phyloP scores from a whole-genome alignment of 2,888 invertebrate species.

The Flexamia atlantica region DNA sequence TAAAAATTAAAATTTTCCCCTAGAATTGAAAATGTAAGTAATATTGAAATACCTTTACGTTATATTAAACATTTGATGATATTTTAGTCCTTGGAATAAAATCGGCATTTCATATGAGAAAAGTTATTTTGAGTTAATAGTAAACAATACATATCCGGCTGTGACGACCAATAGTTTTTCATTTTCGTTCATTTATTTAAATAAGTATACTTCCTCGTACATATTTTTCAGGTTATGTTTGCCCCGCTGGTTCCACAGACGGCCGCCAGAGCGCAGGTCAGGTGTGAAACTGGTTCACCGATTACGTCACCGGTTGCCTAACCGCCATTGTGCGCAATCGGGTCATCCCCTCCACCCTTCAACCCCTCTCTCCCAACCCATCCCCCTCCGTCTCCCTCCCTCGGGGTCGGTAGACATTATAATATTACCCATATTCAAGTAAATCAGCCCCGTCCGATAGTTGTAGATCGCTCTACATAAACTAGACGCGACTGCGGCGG shows the following conservation, averaged over 20 bases:
- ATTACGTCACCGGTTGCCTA: conserved; percentile 40
- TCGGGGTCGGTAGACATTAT: conserved; percentile 15
- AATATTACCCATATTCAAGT: conserved; percentile 52
- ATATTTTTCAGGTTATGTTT: conserved; percentile 33
- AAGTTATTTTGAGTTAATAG: too few relatives aligned
- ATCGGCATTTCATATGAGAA: too few relatives aligned
- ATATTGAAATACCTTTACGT: too few relatives aligned
- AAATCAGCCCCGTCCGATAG: conserved; percentile 34
- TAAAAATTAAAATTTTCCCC: too few relatives aligned
- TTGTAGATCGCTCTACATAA: conserved; percentile 27
- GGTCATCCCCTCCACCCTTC: conserved; percentile 47
- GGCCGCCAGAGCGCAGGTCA: conserved; percentile 5
- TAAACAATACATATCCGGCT: too few relatives aligned
- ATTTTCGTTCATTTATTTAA: too few relatives aligned
- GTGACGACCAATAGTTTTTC: too few relatives aligned
- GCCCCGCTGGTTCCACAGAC: background rate
- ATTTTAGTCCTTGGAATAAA: too few relatives aligned
- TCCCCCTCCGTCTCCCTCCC: background rate
- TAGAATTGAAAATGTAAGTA: too few relatives aligned
- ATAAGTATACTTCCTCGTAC: background rate
- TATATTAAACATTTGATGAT: too few relatives aligned
- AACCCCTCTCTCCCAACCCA: conserved; percentile 18
- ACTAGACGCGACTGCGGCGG: conserved; percentile 13
- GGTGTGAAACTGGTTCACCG: conserved; percentile 39
- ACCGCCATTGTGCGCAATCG: conserved; percentile 43